phyloP scores from a whole-genome alignment of 2,888 invertebrate species.

The Limenitis camilla region DNA sequence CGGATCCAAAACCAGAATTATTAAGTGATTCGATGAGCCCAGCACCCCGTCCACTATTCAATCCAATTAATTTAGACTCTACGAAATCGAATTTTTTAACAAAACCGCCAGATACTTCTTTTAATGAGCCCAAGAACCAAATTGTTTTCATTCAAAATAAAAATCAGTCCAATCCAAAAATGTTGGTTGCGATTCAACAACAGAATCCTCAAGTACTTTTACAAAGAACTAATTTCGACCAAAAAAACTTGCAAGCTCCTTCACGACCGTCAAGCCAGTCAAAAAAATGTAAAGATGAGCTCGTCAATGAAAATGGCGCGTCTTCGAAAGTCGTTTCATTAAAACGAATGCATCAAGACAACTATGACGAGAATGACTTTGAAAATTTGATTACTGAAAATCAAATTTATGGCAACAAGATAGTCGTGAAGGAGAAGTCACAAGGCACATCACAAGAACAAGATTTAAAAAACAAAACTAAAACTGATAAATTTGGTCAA shows the following conservation, averaged over 20 bases:
- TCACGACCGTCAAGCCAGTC: conserved; percentile 60
- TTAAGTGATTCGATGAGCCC: conserved; percentile 29
- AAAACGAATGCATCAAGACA: conserved; percentile 65
- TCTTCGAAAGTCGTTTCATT: conserved; percentile 66
- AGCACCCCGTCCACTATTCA: conserved; percentile 38
- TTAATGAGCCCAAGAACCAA: conserved; percentile 57
- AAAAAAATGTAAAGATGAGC: conserved; percentile 61
- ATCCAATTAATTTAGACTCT: conserved; percentile 44
- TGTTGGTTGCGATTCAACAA: conserved; percentile 57
- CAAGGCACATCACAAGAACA: conserved; percentile 59
- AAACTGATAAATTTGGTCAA: conserved; percentile 39
- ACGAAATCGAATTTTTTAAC: conserved; percentile 41
- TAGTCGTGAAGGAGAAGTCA: conserved; percentile 72
- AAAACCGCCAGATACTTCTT: conserved; percentile 45
- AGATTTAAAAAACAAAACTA: conserved; percentile 47
- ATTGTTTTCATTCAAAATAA: conserved; percentile 60
- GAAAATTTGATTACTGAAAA: conserved; percentile 73
- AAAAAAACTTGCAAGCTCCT: conserved; percentile 70
- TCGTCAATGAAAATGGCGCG: conserved; percentile 39
- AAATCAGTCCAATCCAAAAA: conserved; percentile 49
- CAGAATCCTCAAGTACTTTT: conserved; percentile 56
- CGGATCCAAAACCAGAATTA: conserved; percentile 40
- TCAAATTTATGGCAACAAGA: conserved; percentile 72
- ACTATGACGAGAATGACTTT: conserved; percentile 70
- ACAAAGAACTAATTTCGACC: conserved; percentile 54